Percentiles rank a stretch among this genome's conserved stretches.
phyloP scores from a whole-genome alignment of 1,140 invertebrate species.

The Drosophila navojoa region DNA sequence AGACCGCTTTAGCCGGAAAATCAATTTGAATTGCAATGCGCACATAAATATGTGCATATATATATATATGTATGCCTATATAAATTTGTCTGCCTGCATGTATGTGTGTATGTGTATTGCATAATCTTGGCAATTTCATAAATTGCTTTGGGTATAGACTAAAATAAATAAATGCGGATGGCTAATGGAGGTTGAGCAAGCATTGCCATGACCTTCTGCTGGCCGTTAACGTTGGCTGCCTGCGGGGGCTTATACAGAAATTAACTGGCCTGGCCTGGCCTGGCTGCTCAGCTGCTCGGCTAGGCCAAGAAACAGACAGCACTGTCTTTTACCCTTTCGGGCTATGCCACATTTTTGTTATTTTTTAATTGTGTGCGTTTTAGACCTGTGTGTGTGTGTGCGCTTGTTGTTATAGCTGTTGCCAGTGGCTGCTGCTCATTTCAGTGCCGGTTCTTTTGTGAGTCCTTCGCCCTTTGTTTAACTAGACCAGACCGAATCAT shows the following conservation, averaged over 20 bases:
- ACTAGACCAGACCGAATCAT: slow-evolving; percentile 27
- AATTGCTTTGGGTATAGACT: slow-evolving; percentile 12
- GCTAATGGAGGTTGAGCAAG: too few relatives aligned
- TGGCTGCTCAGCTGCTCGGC: neutral
- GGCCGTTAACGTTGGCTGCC: neutral
- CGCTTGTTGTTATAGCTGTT: slow-evolving; percentile 11
- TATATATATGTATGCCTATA: too few relatives aligned
- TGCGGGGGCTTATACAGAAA: slow-evolving; percentile 25
- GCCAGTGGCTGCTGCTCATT: slow-evolving; percentile 37
- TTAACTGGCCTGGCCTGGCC: slow-evolving; percentile 18
- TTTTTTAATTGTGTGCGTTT: slow-evolving; percentile 50
- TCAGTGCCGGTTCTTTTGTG: slow-evolving; percentile 31
- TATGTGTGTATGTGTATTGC: neutral
- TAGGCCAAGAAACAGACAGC: slow-evolving; percentile 7
- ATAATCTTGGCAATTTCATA: slow-evolving; percentile 28
- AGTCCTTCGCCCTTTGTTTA: slow-evolving; percentile 47
- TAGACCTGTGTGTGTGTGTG: slow-evolving; percentile 6
- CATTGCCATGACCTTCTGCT: neutral
- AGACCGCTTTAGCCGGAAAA: slow-evolving; percentile 7
- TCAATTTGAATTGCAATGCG: slow-evolving; percentile 25
- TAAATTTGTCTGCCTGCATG: too few relatives aligned
- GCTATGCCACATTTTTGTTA: slow-evolving; percentile 52
- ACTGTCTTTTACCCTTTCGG: slow-evolving; percentile 8
- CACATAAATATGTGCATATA: too few relatives aligned
- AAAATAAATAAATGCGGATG: too few relatives aligned